Percentiles rank a stretch among this genome's conserved stretches.
Evolutionary conservation across 2,797 vertebrate genomes (phyloP).

Genomic region (Florisuga fusca): DNA sequence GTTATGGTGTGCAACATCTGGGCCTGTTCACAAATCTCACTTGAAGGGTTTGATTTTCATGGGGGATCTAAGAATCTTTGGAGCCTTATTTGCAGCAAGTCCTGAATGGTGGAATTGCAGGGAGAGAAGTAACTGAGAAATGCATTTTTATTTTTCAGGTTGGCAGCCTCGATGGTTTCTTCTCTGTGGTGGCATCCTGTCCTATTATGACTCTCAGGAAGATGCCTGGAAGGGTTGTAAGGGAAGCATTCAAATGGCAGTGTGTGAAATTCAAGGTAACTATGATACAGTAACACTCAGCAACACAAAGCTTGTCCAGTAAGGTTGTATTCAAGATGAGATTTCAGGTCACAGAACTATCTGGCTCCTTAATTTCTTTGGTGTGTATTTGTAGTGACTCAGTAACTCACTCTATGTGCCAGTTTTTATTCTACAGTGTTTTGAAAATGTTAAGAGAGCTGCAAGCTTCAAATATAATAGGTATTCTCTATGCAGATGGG

Average conservation of each 20-base stretch:
- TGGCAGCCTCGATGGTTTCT: slow-evolving; percentile 99
- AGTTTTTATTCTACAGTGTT: not conserved
- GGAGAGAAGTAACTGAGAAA: not conserved
- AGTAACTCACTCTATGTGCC: not conserved
- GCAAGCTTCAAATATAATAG: not conserved
- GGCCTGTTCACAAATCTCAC: not conserved
- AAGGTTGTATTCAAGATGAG: not conserved
- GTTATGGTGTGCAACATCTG: not conserved
- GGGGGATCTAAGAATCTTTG: not conserved
- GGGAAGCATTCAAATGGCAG: slow-evolving; percentile 98
- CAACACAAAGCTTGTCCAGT: not conserved
- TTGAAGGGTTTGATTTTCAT: not conserved
- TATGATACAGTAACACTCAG: not conserved
- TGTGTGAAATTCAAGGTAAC: slow-evolving; percentile 99
- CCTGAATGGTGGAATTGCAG: not conserved
- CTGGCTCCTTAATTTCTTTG: not conserved
- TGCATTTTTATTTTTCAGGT: slow-evolving; percentile 79
- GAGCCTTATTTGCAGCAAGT: not conserved
- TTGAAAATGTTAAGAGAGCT: not conserved
- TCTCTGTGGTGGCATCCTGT: slow-evolving; percentile 94
- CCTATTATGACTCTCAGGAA: slow-evolving; percentile 97
- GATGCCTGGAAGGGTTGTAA: slow-evolving; percentile 99
- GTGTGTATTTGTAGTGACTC: not conserved
- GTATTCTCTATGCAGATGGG: not conserved
- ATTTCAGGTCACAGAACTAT: not conserved